phyloP scores from a whole-genome alignment of 2,888 invertebrate species.

The Ecdyonurus torrentis region DNA sequence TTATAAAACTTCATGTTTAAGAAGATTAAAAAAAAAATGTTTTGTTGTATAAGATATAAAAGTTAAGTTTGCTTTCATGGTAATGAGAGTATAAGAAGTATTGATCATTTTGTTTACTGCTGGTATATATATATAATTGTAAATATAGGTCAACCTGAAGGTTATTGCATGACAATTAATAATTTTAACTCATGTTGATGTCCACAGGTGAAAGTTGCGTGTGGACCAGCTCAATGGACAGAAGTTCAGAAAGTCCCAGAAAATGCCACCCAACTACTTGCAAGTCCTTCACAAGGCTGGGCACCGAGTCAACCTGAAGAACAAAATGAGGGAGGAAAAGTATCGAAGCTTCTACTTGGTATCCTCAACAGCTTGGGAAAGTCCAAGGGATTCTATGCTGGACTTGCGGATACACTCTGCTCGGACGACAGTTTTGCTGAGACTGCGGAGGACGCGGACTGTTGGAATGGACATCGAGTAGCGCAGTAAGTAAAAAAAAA shows the following conservation, averaged over 20 bases:
- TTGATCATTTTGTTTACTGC: too few relatives aligned
- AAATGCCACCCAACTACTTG: constrained; percentile 20
- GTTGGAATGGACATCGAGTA: constrained; percentile 67
- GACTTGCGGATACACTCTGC: constrained; percentile 64
- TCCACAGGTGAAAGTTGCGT: constrained; percentile 38
- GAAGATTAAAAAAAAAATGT: too few relatives aligned
- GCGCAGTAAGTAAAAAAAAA: constrained; percentile 68
- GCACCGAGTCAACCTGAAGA: constrained; percentile 20
- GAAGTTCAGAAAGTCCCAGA: constrained; percentile 11
- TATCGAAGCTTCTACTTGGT: constrained; percentile 20
- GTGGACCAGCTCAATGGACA: constrained; percentile 23
- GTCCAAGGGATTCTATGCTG: constrained; percentile 69
- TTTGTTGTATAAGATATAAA: too few relatives aligned
- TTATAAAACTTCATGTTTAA: too few relatives aligned
- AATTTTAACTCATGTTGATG: too few relatives aligned
- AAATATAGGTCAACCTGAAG: too few relatives aligned
- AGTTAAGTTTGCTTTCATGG: too few relatives aligned
- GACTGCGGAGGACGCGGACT: constrained; percentile 44
- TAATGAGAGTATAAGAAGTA: too few relatives aligned
- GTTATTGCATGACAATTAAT: too few relatives aligned
- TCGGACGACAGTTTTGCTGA: constrained; percentile 51
- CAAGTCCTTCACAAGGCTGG: constrained; percentile 18
- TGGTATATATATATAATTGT: too few relatives aligned
- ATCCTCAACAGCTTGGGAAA: constrained; percentile 27
- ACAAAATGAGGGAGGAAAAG: constrained; percentile 3